Conservation (phyloP, 2,888 invertebrate genomes). For the Tiliacea aurago region DNA sequence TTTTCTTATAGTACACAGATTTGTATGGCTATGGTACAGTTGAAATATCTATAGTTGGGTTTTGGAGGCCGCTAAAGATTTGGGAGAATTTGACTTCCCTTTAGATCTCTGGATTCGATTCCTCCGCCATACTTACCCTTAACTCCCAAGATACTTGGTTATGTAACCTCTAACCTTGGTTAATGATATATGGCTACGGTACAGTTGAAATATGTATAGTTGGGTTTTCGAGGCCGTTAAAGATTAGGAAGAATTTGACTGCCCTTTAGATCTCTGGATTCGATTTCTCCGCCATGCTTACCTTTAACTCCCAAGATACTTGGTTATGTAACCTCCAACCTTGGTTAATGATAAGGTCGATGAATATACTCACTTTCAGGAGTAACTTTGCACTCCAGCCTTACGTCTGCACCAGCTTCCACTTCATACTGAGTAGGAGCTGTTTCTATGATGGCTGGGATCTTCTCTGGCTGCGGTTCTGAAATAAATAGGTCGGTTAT, state of each 20-base stretch:
- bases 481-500: not conserved
- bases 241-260: not conserved
- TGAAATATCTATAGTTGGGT: not conserved
- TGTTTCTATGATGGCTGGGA: conserved; percentile 71
- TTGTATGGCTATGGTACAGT: not conserved
- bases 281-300: not conserved
- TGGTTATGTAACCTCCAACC: too few relatives aligned
- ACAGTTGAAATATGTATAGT: not conserved
- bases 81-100: not conserved
- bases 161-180: not conserved
- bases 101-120: not conserved
- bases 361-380: conserved; percentile 75
- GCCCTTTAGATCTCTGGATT: not conserved
- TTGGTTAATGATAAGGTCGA: not conserved
- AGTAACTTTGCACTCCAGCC: conserved; percentile 77
- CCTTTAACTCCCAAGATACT: not conserved
- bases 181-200: not conserved
- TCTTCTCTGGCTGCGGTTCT: conserved; percentile 43
- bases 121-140: not conserved
- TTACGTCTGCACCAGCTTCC: conserved; percentile 67
- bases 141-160: not conserved
- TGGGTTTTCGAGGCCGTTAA: not conserved
- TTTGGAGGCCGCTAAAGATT: not conserved
- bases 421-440: conserved; percentile 71
- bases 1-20: not conserved